These are phyloP conservation scores for Nasonia longicornis DNA, from an alignment of 1,140 invertebrate genomes.

Conservation along the genomic window DNA sequence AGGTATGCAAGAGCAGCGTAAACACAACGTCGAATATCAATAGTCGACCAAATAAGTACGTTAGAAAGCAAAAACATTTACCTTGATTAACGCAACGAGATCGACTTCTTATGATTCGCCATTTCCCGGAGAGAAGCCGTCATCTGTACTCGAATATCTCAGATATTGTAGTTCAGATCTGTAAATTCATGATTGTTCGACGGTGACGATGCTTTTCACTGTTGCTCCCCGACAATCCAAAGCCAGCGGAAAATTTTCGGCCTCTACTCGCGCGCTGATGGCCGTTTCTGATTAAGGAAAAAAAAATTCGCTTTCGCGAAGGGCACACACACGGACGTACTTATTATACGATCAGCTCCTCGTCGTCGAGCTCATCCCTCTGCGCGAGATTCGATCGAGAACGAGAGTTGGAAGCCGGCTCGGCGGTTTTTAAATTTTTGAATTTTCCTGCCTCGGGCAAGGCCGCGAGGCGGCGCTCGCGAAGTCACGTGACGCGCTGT, in stretches of 20 bases:
- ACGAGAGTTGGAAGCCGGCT: neutral
- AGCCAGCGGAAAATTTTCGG: conserved; percentile 8
- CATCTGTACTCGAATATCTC: neutral
- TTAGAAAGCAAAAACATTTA: neutral
- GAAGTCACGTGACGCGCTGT: neutral
- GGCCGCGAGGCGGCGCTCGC: neutral
- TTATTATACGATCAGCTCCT: too few relatives aligned
- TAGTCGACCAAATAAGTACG: neutral
- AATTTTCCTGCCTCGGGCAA: neutral
- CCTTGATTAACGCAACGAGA: neutral
- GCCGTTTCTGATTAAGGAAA: neutral
- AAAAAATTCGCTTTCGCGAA: conserved; percentile 36
- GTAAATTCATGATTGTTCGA: conserved; percentile 21
- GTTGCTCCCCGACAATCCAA: neutral
- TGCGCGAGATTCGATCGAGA: neutral
- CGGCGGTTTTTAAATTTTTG: conserved; percentile 27
- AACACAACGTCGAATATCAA: conserved; percentile 2
- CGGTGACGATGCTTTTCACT: neutral
- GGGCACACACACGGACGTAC: too few relatives aligned
- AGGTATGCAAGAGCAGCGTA: conserved; percentile 15
- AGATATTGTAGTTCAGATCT: neutral
- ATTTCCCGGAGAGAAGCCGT: conserved; percentile 10
- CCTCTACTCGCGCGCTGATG: neutral
- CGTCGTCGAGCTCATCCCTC: too few relatives aligned
- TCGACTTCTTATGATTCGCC: neutral